phyloP scores from a whole-genome alignment of 2,888 invertebrate species.

The Euplexia lucipara region DNA sequence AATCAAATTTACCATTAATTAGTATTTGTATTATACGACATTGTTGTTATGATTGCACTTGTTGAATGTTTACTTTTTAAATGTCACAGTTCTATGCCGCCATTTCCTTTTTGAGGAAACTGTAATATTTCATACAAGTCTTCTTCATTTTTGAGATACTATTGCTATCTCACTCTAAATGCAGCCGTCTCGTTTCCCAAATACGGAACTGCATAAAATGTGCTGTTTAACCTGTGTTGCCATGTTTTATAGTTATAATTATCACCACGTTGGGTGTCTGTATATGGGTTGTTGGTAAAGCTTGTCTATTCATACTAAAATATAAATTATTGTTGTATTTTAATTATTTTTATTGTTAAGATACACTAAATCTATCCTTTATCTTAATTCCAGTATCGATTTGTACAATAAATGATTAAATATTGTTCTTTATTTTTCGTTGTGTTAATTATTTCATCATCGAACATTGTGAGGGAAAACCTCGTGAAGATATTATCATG shows the following conservation, averaged over 20 bases:
- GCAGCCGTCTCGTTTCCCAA: conserved; percentile 41
- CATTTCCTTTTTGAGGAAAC: conserved; percentile 29
- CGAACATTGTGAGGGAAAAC: not conserved
- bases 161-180: conserved; percentile 13
- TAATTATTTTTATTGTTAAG: conserved; percentile 82
- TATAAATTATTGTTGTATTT: conserved; percentile 76
- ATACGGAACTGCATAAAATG: conserved; percentile 45
- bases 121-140: not conserved
- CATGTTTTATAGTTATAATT: conserved; percentile 71
- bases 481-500: not conserved
- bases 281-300: conserved; percentile 86
- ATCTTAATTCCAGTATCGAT: conserved; percentile 88
- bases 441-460: not conserved
- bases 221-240: conserved; percentile 68
- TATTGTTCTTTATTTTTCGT: conserved; percentile 78
- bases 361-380: conserved; percentile 82
- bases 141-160: not conserved
- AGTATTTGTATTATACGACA: conserved; percentile 15
- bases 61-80: conserved; percentile 50
- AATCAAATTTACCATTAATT: not conserved
- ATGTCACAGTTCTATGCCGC: conserved; percentile 14
- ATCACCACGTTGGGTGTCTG: conserved; percentile 80
- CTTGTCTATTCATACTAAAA: conserved; percentile 79
- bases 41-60: conserved; percentile 48
- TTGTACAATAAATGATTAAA: conserved; percentile 87